Base-by-base conservation (phyloP, 2,113 vertebrate genomes). In the Nannobrachium achirus region DNA sequence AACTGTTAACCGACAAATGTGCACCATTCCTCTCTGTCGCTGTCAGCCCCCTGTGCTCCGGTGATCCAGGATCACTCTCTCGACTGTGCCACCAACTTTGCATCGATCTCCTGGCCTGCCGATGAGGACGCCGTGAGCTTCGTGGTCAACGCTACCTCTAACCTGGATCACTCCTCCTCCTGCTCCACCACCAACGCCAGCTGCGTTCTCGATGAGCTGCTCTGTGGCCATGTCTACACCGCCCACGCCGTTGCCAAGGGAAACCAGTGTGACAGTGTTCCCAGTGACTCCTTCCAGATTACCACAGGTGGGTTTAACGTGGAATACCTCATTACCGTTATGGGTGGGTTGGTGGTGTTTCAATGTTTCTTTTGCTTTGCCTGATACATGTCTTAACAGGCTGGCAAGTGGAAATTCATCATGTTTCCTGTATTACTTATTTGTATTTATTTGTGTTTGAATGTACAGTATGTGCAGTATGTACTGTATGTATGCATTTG, bases 31-130 rank as follows among this genome's bases (percentile, higher is more conserved):
- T 50, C 18, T 40, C 5, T 60, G 14, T 45, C 41, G 20, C 13
- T 5, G 46, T 19, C 49, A 93, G 92, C 83, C 10, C 90, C 92
- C 3, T 93, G 92, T 13, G 40, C 89, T 52, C 92, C 92, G 4
- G 45, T 76, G 53, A 68, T 92, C 53, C 33, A 46, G 64, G 0
- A 56, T 53, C 63, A 80, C 25, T 48, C 63, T 15, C 39, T 86
- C 57, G 71, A 85, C 66, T 93, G 92, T n/a, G 49, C 44, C 62
- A 63, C 67, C 39, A 84, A 91, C 73, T 46, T 62, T 0, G 90
- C 80, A 0, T 1, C 42, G 40, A 76, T 93, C 19, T 86, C 66
- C 7, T 93, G 92, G 93, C 33, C 46, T 3, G 4, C 59, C 39
- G 77, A 86, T 7, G 49, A 69, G 10, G 20, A 89, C 20, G 83